Evolutionary conservation across 2,797 vertebrate genomes (phyloP), one percentile per base, ranked within the genome.

Genomic region (Argentina silus): DNA sequence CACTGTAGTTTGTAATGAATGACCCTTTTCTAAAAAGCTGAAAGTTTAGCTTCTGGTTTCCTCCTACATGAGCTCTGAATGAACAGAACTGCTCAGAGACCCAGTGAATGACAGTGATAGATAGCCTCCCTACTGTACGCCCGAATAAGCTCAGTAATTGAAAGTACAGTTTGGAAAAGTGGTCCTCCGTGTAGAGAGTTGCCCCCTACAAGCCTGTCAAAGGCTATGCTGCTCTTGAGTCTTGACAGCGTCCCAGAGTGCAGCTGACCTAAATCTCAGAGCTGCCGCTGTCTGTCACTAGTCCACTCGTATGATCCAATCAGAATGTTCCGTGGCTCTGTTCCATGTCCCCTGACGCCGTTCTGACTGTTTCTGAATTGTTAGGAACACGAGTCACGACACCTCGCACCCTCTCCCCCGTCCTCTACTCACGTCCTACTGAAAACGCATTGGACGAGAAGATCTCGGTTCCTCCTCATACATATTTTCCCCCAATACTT

Each of bases 211-310:
- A 73, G 69, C 79, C 59, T 76, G 71, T 76, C 76, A 78, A 70
- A 0, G 78, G 36, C 79, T 61, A n/a, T 36, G 19, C 56, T 36
- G n/a, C 19, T 36, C 27, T 36, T 4, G n/a, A n/a, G n/a, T 68
- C 76, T 1, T 74, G 81, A 77, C 80, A 70, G 70, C 19, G 61
- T 78, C 83, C 61, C 83, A 7, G 45, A 17, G 23, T 36, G 59
- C 78, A 81, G 70, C 63, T 87, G 88, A 91, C 87, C 89, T 55
- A 88, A 71, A 90, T 89, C 84, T 82, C 6, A 75, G 67, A 77
- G 86, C 86, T 87, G 88, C 81, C 3, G 78, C 85, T 89, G 90
- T 60, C 57, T 21, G 51, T 90, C 89, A 86, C 79, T 88, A 82
- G 74, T 50, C 63, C 48, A 68, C 69, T 53, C 73, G 63, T 51